A percentile compares a stretch with the other conserved stretches of the same genome.
These are phyloP conservation scores for Pissodes strobi DNA, from an alignment of 1,140 invertebrate species.

Conservation along the genomic window DNA sequence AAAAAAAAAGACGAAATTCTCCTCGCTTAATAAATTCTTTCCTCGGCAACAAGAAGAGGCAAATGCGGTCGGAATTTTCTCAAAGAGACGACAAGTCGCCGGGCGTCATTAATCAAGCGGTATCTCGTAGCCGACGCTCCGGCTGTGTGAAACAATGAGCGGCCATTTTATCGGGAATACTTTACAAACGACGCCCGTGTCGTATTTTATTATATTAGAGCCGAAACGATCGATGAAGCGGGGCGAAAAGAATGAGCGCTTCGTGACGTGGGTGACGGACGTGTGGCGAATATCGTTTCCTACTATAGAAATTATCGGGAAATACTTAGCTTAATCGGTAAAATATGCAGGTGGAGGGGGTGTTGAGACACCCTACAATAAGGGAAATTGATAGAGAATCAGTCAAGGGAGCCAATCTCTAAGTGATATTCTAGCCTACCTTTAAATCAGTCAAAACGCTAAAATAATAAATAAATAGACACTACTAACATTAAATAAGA, in stretches of 20 bases:
- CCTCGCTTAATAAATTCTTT: constrained; percentile 26
- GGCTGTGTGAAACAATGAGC: constrained; percentile 36
- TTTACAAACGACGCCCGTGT: constrained; percentile 37
- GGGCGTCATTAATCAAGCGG: constrained; percentile 32
- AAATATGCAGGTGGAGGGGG: no score
- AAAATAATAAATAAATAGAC: no score
- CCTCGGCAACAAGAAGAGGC: constrained; percentile 15
- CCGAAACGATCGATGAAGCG: constrained; percentile 21
- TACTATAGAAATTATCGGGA: no score
- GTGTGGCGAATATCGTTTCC: constrained; percentile 22
- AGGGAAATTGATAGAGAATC: no score
- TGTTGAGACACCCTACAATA: no score
- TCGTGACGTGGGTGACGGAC: constrained; percentile 28
- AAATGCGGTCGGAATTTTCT: constrained; percentile 28
- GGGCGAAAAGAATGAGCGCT: constrained; percentile 29
- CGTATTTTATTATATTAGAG: constrained; percentile 38
- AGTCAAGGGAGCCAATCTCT: no score
- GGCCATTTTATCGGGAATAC: constrained; percentile 37
- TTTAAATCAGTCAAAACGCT: no score
- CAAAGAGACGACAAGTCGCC: constrained; percentile 17
- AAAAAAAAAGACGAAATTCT: neutral
- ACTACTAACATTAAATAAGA: no score
- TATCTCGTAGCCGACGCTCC: constrained; percentile 27
- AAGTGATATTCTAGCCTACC: no score
- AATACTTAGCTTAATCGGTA: no score